Percentiles rank a stretch among this genome's conserved stretches.
Conservation (phyloP, 2,113 vertebrate species). For the Hippocampus zosterae region DNA sequence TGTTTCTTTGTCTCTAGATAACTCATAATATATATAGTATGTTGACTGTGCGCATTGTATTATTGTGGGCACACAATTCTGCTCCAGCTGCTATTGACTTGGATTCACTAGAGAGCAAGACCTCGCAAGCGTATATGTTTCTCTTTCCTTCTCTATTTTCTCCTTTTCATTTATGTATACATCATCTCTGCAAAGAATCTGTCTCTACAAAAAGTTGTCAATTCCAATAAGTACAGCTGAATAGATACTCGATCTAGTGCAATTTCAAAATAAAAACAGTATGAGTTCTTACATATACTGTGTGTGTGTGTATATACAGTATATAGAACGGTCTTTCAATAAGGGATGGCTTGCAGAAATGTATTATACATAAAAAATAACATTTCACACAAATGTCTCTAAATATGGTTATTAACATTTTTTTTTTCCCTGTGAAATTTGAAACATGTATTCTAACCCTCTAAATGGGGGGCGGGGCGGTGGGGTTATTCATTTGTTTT, state of each 20-base stretch:
- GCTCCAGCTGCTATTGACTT: neutral
- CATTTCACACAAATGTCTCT: neutral
- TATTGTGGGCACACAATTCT: conserved; percentile 11
- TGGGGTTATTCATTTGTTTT: too few species aligned
- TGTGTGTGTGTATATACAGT: too few species aligned
- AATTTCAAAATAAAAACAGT: conserved; percentile 56
- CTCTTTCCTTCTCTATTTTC: conserved; percentile 14
- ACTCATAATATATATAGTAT: conserved; percentile 26
- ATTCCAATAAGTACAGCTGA: conserved; percentile 16
- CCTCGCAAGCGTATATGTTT: neutral
- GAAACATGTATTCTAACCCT: too few species aligned
- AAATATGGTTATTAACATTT: too few species aligned
- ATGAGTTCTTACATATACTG: neutral
- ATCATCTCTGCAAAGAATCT: conserved; percentile 37
- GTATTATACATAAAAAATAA: neutral
- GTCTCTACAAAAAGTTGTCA: conserved; percentile 26
- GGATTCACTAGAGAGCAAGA: conserved; percentile 2
- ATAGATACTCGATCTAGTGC: conserved; percentile 28
- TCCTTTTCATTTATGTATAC: conserved; percentile 3
- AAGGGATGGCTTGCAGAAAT: neutral
- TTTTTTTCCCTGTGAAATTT: too few species aligned
- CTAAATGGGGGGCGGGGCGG: too few species aligned
- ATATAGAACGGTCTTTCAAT: neutral
- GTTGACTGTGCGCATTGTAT: conserved; percentile 2
- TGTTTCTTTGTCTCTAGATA: conserved; percentile 56